phyloP scores from a whole-genome alignment of 2,888 invertebrate species.

The Netelia inedita region DNA sequence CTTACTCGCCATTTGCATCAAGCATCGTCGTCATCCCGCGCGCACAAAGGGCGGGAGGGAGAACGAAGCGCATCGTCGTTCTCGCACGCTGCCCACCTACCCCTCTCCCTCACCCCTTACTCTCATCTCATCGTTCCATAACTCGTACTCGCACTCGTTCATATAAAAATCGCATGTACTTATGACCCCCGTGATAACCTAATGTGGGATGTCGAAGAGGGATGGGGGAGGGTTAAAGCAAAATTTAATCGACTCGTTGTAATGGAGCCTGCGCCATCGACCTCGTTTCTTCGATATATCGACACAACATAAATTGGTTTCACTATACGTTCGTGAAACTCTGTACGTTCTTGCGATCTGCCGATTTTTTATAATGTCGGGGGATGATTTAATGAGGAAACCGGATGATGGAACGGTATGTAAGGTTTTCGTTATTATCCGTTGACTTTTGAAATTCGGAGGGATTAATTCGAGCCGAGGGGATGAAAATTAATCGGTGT shows the following conservation, averaged over 20 bases:
- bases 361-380: too few relatives aligned
- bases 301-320: not conserved
- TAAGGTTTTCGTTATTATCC: too few relatives aligned
- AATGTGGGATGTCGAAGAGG: not conserved
- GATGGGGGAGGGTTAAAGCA: not conserved
- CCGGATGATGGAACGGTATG: too few relatives aligned
- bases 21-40: not conserved
- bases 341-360: not conserved
- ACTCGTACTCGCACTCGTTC: not conserved
- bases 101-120: not conserved
- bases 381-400: too few relatives aligned
- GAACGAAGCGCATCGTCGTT: not conserved
- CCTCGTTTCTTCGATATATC: not conserved
- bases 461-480: too few relatives aligned
- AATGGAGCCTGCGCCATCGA: not conserved
- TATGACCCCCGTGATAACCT: not conserved
- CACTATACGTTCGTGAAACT: not conserved
- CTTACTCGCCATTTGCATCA: constrained; percentile 3
- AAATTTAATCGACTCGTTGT: constrained; percentile 51
- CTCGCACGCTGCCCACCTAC: not conserved
- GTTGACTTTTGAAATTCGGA: too few relatives aligned
- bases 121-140: not conserved
- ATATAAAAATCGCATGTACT: constrained; percentile 1
- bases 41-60: not conserved
- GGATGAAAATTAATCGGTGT: too few relatives aligned